Conservation (phyloP, 2,797 vertebrate genomes). For the Stomatorhinus walkeri region DNA sequence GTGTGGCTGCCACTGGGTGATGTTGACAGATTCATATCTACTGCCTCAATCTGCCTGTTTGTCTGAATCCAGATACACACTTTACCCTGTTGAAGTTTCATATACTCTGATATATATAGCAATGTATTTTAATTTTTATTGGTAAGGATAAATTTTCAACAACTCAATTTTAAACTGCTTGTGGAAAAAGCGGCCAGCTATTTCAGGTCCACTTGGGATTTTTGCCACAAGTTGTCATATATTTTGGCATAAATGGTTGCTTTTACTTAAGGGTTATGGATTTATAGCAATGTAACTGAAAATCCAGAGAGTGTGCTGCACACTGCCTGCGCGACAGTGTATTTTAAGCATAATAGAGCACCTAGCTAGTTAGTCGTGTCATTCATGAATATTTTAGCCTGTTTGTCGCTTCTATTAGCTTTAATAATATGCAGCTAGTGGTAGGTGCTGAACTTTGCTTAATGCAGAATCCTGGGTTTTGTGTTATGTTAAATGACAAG, state of each 20-base stretch:
- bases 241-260: not conserved
- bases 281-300: not conserved
- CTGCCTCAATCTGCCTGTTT: not conserved
- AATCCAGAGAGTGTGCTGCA: not conserved
- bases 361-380: not conserved
- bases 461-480: not conserved
- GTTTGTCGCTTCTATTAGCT: not conserved
- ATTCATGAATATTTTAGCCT: not conserved
- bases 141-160: not conserved
- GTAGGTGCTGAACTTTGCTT: not conserved
- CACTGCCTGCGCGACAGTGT: not conserved
- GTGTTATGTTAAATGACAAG: not conserved
- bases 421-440: not conserved
- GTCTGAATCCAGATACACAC: not conserved
- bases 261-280: not conserved
- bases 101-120: not conserved
- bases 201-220: not conserved
- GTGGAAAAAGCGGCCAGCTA: not conserved
- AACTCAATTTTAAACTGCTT: not conserved
- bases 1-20: not conserved
- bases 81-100: not conserved
- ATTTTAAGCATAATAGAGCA: not conserved
- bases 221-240: not conserved
- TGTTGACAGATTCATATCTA: not conserved
- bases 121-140: not conserved